These are phyloP conservation scores for Scaptomyza hsui DNA, from an alignment of 1,140 invertebrate species.

Conservation along the genomic window DNA sequence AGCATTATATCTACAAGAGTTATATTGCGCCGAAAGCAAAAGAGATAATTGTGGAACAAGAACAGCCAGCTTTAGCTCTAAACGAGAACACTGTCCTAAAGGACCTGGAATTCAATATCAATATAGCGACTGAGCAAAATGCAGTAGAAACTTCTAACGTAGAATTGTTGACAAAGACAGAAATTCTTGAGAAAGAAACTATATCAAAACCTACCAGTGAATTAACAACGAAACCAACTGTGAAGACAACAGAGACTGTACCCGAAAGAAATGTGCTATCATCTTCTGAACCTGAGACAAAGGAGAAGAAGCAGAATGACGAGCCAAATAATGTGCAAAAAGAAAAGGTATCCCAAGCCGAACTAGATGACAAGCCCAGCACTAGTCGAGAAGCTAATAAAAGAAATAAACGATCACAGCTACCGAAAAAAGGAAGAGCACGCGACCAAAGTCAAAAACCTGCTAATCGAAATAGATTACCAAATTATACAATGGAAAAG, in stretches of 20 bases:
- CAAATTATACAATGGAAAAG: neutral
- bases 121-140: neutral
- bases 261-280: neutral
- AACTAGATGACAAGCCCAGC: slow-evolving; percentile 49
- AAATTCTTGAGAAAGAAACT: neutral
- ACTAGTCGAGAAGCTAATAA: slow-evolving; percentile 49
- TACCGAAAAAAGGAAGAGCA: slow-evolving; percentile 33
- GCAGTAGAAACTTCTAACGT: neutral
- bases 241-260: neutral
- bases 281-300: neutral
- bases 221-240: neutral
- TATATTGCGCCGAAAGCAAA: slow-evolving; percentile 47
- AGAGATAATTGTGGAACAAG: neutral
- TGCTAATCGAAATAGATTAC: slow-evolving; percentile 23
- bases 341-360: neutral
- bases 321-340: neutral
- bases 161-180: too few species aligned
- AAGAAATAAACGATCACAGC: slow-evolving; percentile 47
- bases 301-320: neutral
- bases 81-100: neutral
- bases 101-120: neutral
- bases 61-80: neutral
- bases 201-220: neutral
- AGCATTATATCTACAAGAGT: slow-evolving; percentile 59
- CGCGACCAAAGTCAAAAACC: slow-evolving; percentile 64